Evolutionary conservation across 2,888 invertebrate genomes (phyloP).

Genomic region (Eilema depressum): DNA sequence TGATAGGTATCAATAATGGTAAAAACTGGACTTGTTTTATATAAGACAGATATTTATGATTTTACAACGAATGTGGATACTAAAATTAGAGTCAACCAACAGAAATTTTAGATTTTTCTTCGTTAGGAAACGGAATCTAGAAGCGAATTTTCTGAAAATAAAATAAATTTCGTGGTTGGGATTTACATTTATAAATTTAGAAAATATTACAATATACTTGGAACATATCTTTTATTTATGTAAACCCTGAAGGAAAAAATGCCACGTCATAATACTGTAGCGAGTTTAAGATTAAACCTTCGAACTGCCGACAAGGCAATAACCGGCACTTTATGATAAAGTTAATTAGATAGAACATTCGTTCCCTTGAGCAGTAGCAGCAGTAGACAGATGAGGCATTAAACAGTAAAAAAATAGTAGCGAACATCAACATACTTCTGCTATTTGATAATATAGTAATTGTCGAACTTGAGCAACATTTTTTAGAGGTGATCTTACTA

Average conservation of each 20-base stretch:
- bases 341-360: conserved; percentile 85
- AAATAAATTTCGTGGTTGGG: neutral
- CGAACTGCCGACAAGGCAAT: conserved; percentile 75
- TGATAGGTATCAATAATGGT: too few relatives aligned
- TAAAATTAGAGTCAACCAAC: too few relatives aligned
- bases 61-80: too few relatives aligned
- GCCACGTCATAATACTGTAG: conserved; percentile 60
- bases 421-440: conserved; percentile 60
- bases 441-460: conserved; percentile 36
- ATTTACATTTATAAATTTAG: neutral
- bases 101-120: too few relatives aligned
- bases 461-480: too few relatives aligned
- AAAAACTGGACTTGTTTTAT: too few relatives aligned
- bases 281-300: conserved; percentile 74
- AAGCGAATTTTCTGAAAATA: neutral
- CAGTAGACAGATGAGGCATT: conserved; percentile 74
- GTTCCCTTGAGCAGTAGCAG: conserved; percentile 72
- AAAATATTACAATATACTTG: neutral
- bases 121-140: neutral
- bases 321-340: conserved; percentile 82
- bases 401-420: conserved; percentile 64
- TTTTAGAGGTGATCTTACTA: too few relatives aligned
- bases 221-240: conserved; percentile 22
- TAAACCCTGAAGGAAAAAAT: conserved; percentile 54
- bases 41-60: too few relatives aligned